A percentile compares a stretch with the other conserved stretches of the same genome.
phyloP scores from a whole-genome alignment of 2,113 vertebrate species.

The Actinemys pallida region DNA sequence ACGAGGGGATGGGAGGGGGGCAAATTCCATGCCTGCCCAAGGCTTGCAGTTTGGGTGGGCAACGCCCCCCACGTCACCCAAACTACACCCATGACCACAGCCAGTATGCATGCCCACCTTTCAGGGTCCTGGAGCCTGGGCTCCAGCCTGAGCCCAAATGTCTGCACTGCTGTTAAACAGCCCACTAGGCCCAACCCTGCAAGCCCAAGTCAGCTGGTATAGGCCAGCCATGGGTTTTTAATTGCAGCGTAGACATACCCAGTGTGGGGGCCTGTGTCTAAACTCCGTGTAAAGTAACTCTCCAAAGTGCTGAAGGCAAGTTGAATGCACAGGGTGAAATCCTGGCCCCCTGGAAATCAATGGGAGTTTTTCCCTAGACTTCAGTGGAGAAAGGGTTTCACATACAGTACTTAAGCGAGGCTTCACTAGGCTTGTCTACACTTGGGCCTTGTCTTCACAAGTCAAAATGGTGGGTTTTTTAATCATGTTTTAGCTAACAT shows the following conservation, averaged over 20 bases:
- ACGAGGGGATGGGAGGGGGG: too few species aligned
- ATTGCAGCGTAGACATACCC: not conserved
- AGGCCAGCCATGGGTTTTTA: not conserved
- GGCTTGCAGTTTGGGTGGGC: too few species aligned
- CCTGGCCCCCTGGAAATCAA: not conserved
- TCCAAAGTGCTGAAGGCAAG: not conserved
- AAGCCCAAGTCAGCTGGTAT: not conserved
- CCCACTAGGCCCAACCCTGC: not conserved
- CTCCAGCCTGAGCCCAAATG: not conserved
- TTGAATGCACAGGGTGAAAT: not conserved
- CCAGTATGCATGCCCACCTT: too few species aligned
- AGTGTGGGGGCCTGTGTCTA: not conserved
- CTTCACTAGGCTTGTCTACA: not conserved
- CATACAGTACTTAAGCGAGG: accelerated
- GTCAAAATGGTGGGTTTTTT: not conserved
- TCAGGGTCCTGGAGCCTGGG: not conserved
- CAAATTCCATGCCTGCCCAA: too few species aligned
- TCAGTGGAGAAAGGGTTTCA: not conserved
- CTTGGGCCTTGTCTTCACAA: not conserved
- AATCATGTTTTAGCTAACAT: accelerated
- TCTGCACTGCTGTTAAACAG: not conserved
- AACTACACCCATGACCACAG: not conserved
- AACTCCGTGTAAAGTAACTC: not conserved
- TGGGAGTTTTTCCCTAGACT: not conserved
- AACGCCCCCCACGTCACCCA: not conserved